These are phyloP conservation scores for Ranitomeya variabilis DNA, from an alignment of 2,113 vertebrate genomes.

Conservation along the genomic window DNA sequence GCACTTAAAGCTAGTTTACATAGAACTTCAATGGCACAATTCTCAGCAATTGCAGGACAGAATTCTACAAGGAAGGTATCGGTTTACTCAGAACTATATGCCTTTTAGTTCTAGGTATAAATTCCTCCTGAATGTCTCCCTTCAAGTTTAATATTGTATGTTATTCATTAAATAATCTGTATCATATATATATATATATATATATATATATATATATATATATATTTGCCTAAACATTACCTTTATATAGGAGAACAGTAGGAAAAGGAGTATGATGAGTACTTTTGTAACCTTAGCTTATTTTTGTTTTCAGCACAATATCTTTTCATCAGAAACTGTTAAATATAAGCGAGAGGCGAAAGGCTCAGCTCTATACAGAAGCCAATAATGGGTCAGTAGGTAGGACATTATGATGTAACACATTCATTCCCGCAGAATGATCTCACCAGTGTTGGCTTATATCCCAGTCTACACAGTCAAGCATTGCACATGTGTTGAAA, in stretches of 20 bases:
- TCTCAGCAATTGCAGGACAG: no score
- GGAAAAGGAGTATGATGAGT: not conserved
- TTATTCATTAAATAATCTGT: not conserved
- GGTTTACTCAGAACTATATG: no score
- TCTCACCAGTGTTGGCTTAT: conserved; percentile 18
- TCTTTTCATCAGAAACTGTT: not conserved
- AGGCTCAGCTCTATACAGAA: not conserved
- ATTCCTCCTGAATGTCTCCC: no score
- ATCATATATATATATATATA: not conserved
- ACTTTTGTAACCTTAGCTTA: not conserved
- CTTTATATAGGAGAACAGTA: not conserved
- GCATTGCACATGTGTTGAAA: conserved; percentile 12
- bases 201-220: no score
- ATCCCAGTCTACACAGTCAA: conserved; percentile 31
- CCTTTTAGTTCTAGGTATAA: no score
- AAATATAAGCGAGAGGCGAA: not conserved
- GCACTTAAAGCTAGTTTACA: no score
- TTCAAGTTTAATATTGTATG: not conserved
- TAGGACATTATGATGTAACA: conserved; percentile 35
- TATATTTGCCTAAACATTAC: not conserved
- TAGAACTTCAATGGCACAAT: no score
- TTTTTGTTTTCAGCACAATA: not conserved
- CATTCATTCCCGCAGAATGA: conserved; percentile 23
- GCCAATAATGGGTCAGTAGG: conserved; percentile 1
- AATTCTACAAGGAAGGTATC: no score